Conservation (phyloP, 2,888 invertebrate species). For the Ennomos quercinarius region DNA sequence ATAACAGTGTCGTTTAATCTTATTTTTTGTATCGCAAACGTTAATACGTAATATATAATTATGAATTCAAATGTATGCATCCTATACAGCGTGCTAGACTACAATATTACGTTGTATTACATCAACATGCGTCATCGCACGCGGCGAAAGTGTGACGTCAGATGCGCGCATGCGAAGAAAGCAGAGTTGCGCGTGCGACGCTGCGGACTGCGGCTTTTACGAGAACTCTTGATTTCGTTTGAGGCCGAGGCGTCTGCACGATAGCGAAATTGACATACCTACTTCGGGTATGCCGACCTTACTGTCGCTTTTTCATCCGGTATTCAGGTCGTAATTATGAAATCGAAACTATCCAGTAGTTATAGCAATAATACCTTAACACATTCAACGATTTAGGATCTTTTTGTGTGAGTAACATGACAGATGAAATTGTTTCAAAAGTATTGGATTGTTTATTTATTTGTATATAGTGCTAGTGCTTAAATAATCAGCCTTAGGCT, state of each 20-base stretch:
- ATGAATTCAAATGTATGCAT: conserved; percentile 26
- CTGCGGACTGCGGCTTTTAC: conserved; percentile 42
- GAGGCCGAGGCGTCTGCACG: conserved; percentile 77
- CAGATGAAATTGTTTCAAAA: no score
- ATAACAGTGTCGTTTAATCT: no score
- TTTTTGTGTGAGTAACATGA: no score
- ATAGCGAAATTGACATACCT: conserved; percentile 84
- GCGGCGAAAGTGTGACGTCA: conserved; percentile 81
- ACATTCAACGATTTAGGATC: no score
- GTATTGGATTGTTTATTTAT: no score
- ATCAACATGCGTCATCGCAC: conserved; percentile 71
- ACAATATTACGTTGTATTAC: conserved; percentile 66
- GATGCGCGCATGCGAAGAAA: conserved; percentile 76
- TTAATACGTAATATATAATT: no score
- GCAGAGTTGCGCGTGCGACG: conserved; percentile 76
- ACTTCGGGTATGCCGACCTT: conserved; percentile 65
- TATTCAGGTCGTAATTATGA: conserved; percentile 79
- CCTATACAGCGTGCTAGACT: conserved; percentile 54
- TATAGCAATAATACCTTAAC: conserved; percentile 48
- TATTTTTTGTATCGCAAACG: no score
- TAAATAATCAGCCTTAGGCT: conserved; percentile 10
- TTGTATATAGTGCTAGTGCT: neutral
- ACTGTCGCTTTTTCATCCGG: conserved; percentile 76
- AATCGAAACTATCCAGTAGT: conserved; percentile 77
- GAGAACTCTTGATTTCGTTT: conserved; percentile 77